These are phyloP conservation scores for Nyleta sp. DNA, from an alignment of 2,888 invertebrate species.

Conservation along the genomic window DNA sequence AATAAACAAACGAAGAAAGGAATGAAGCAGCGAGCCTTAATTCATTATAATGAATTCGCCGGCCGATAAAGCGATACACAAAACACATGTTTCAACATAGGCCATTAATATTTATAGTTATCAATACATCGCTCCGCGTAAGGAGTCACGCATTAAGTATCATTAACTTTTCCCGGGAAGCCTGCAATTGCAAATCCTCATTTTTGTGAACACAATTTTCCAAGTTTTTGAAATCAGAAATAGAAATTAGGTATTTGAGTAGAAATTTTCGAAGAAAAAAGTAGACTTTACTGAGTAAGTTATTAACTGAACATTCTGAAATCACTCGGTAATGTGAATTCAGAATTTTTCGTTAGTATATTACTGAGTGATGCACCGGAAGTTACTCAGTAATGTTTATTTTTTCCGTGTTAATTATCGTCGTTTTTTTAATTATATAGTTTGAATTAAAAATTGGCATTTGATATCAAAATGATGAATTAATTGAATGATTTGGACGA, in stretches of 20 bases:
- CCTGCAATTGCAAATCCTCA: slow-evolving; percentile 34
- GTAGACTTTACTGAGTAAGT: too few relatives aligned
- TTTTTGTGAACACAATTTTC: too few relatives aligned
- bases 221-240: too few relatives aligned
- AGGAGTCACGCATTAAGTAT: not conserved
- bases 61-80: slow-evolving; percentile 37
- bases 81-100: slow-evolving; percentile 27
- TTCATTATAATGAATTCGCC: slow-evolving; percentile 52
- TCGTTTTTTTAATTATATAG: too few relatives aligned
- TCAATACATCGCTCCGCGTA: not conserved
- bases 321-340: too few relatives aligned
- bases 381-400: too few relatives aligned
- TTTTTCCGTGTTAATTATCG: too few relatives aligned
- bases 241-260: too few relatives aligned
- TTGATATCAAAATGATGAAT: not conserved
- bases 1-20: slow-evolving; percentile 14
- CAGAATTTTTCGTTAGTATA: too few relatives aligned
- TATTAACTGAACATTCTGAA: too few relatives aligned
- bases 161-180: slow-evolving; percentile 56
- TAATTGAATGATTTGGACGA: not conserved
- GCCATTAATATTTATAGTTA: slow-evolving; percentile 25
- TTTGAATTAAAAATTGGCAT: not conserved
- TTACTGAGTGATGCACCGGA: too few relatives aligned
- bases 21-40: slow-evolving; percentile 11
- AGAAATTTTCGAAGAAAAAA: too few relatives aligned